phyloP scores from a whole-genome alignment of 23 tunicate species.

The Ciona savignyi region DNA sequence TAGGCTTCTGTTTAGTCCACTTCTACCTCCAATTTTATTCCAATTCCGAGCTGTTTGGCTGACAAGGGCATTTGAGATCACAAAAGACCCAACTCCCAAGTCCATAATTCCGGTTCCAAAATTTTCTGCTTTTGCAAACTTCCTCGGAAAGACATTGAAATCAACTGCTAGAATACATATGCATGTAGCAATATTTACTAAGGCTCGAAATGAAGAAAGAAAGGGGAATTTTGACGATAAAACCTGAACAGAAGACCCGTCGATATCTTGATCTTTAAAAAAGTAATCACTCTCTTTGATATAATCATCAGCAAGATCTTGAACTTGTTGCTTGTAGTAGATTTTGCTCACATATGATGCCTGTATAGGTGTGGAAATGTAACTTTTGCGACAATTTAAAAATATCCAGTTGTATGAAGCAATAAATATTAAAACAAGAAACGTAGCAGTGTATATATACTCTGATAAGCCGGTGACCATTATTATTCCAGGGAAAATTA shows the following conservation, averaged over 20 bases:
- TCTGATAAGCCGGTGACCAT: constrained; percentile 21
- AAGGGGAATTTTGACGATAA: constrained; percentile 42
- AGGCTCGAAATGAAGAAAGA: constrained; percentile 26
- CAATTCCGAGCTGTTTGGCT: constrained; percentile 55
- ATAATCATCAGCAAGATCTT: not conserved
- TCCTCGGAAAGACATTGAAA: constrained; percentile 75
- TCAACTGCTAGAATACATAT: constrained; percentile 87
- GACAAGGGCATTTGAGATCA: constrained; percentile 69
- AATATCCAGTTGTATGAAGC: not conserved
- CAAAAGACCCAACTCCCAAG: constrained; percentile 65
- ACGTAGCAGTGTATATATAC: not conserved
- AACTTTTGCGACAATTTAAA: not conserved
- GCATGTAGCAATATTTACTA: constrained; percentile 35
- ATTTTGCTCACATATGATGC: not conserved
- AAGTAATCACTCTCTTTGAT: not conserved
- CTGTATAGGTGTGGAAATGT: not conserved
- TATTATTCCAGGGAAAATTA: constrained; percentile 14
- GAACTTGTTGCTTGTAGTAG: not conserved
- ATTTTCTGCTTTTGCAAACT: constrained; percentile 77
- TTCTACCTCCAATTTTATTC: not conserved
- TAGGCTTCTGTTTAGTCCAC: not conserved
- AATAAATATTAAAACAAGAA: not conserved
- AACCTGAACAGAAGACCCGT: constrained; percentile 14
- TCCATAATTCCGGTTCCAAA: constrained; percentile 82
- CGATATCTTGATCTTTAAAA: not conserved